Evolutionary conservation across 2,797 vertebrate genomes (phyloP), one percentile per base, ranked within the genome.

Genomic region (Lacerta bilineata): DNA sequence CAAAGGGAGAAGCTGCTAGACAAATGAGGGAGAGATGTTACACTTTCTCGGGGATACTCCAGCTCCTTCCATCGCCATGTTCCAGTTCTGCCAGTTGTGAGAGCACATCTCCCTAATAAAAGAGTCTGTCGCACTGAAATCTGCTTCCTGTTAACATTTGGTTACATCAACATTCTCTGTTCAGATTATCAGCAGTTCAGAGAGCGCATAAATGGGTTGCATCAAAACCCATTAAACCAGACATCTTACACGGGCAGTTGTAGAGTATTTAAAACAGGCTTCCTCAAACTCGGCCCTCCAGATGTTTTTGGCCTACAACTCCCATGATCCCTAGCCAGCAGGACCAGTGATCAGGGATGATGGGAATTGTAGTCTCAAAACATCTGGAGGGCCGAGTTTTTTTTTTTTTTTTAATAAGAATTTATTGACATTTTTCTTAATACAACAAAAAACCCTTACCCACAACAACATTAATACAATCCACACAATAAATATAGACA

Each of bases 131-230:
- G 64, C 46, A 25, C 41, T 50, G 27, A 71, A 74, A 66, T 80
- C 69, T 50, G 39, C 55, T 50, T 72, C 55, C 79, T 75, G 27
- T n/a, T 89, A 84, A 68, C 13, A 29, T 13, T 79, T 50, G 86
- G 78, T 93, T 90, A 27, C 3, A 78, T 78, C 43, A 79, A 80
- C 15, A 68, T 83, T 15, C 77, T 83, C 50, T 71, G 64, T 72
- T 71, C 27, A 55, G 29, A 55, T 78, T 46, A 39, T 84, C 25
- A 8, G 66, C 39, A 55, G 10, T 84, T 83, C 9, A 83, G 66
- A 69, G 15, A 39, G 66, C 0, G 27, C 64, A 39, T 59, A 55
- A 86, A 69, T 20, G 33, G 29, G 27, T 72, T 72, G 68, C 23
- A 61, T 77, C 64, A 29, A 75, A 74, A 25, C 20, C 36, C 18